Percentiles rank a stretch among this genome's conserved stretches.
Evolutionary conservation across 30 jellyfish, hydroid and myxozoan species (phyloP).

Genomic region (Cassiopea andromeda): DNA sequence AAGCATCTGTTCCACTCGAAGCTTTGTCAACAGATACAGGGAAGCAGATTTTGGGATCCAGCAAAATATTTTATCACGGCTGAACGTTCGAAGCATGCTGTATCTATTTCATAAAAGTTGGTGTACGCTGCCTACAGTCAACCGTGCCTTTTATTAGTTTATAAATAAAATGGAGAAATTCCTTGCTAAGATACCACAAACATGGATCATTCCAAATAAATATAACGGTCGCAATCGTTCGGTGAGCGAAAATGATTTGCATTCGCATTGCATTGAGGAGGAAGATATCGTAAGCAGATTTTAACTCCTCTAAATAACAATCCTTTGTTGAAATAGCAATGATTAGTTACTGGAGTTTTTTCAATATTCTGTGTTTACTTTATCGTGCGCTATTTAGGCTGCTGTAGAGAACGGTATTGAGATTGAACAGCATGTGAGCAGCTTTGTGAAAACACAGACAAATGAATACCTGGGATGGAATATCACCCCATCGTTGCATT

Average conservation of each 20-base stretch:
- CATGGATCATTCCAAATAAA: slow-evolving; percentile 24
- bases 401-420: background rate
- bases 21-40: background rate
- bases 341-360: background rate
- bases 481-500: too few relatives aligned
- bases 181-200: slow-evolving; percentile 35
- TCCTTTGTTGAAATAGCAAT: background rate
- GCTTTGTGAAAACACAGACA: background rate
- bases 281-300: slow-evolving; percentile 45
- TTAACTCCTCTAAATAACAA: background rate
- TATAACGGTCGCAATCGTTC: slow-evolving; percentile 36
- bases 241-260: slow-evolving; percentile 32
- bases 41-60: background rate
- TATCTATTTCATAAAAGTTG: background rate
- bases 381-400: background rate
- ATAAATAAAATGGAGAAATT: slow-evolving; percentile 30
- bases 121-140: background rate
- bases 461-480: background rate
- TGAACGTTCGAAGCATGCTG: background rate
- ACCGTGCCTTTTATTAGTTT: background rate
- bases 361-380: background rate
- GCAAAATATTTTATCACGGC: background rate
- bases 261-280: slow-evolving; percentile 17
- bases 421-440: background rate
- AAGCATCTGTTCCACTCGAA: too few relatives aligned